Evolutionary conservation across 2,113 vertebrate genomes (phyloP).

Genomic region (Hippolais icterina): DNA sequence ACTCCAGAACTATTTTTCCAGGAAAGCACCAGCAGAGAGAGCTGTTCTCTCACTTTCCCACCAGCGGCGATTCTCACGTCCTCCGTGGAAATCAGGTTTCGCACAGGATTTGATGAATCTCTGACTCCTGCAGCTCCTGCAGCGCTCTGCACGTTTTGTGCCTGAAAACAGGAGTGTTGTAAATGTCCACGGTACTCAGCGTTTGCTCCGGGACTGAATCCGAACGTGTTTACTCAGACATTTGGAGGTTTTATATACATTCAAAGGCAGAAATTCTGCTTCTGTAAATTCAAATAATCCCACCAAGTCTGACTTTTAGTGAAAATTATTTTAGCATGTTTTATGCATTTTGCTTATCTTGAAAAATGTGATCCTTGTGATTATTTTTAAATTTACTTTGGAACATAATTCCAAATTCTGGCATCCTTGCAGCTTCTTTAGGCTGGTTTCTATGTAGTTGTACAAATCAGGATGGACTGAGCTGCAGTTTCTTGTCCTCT

Average conservation of each 20-base stretch:
- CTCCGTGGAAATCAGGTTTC: background rate
- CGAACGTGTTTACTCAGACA: background rate
- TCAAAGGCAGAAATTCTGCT: background rate
- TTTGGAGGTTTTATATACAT: background rate
- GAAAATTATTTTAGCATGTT: background rate
- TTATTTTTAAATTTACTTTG: background rate
- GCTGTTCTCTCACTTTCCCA: slow-evolving; percentile 52
- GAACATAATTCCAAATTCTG: background rate
- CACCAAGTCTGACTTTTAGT: background rate
- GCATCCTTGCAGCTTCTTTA: background rate
- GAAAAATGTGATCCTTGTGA: background rate
- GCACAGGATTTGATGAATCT: background rate
- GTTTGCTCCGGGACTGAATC: background rate
- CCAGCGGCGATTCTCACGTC: background rate
- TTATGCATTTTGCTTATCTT: background rate
- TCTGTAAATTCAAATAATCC: background rate
- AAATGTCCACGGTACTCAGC: background rate
- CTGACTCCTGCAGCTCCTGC: background rate
- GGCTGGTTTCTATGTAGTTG: background rate
- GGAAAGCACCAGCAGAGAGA: slow-evolving; percentile 66
- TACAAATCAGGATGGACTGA: background rate
- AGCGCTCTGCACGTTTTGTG: background rate
- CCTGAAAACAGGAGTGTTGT: background rate
- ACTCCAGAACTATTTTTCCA: background rate
- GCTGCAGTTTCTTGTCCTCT: background rate